Evolutionary conservation across 2,888 invertebrate species (phyloP).

Genomic region (Hyalella azteca): DNA sequence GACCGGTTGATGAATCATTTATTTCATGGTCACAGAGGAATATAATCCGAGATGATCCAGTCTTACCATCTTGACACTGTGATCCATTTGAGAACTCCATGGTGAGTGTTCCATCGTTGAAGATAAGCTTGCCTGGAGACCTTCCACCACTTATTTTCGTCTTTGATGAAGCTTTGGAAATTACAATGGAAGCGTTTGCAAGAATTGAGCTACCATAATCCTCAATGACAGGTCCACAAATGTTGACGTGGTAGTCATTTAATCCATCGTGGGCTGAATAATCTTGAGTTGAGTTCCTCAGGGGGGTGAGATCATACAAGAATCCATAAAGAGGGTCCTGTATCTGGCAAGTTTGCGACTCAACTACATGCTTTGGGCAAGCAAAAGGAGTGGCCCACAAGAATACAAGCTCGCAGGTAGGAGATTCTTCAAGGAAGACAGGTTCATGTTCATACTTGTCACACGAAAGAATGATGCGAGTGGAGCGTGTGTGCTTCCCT

Average conservation of each 20-base stretch:
- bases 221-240: conserved; percentile 51
- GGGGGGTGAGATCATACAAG: conserved; percentile 49
- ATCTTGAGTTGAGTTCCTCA: conserved; percentile 45
- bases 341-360: conserved; percentile 42
- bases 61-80: conserved; percentile 38
- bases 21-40: conserved; percentile 52
- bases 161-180: conserved; percentile 40
- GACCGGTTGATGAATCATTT: conserved; percentile 44
- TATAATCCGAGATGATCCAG: conserved; percentile 42
- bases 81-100: conserved; percentile 48
- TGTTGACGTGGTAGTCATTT: conserved; percentile 43
- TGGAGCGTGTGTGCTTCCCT: conserved; percentile 50
- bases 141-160: conserved; percentile 44
- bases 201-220: conserved; percentile 23
- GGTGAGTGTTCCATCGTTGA: conserved; percentile 51
- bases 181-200: conserved; percentile 30
- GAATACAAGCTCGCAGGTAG: conserved; percentile 51
- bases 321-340: conserved; percentile 52
- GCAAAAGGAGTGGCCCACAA: conserved; percentile 53
- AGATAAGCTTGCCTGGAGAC: conserved; percentile 44
- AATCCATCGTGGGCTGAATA: conserved; percentile 45
- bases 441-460: conserved; percentile 43
- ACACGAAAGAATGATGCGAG: conserved; percentile 51
- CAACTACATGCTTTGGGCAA: conserved; percentile 47
- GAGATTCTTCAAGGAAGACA: conserved; percentile 44